Base-by-base conservation (phyloP, 2,888 invertebrate genomes). In the Sesia apiformis region DNA sequence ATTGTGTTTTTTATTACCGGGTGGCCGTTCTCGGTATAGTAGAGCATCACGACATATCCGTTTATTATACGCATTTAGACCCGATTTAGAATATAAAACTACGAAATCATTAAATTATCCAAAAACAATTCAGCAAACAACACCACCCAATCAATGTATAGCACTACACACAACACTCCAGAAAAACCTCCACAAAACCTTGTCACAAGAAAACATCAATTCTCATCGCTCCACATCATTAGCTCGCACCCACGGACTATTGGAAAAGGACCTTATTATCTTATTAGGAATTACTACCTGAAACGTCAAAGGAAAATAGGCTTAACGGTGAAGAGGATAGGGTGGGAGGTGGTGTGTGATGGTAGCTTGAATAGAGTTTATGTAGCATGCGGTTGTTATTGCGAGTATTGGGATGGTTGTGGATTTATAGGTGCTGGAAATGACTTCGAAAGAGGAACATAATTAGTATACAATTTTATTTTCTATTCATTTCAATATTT, bases 261-360 rank as follows among this genome's bases (percentile, higher is more conserved):
- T 77, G 79, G 79, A 77, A 78, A 70, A 69, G 70, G 63, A 64
- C 71, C 76, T 72, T 76, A 78, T 78, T 80, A 77, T 74, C 75
- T 81, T 82, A 84, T 81, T 80, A 81, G 79, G 74, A 81, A 76
- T 76, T 76, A 79, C 75, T 71, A 68, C 56, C 52, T 53, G 43
- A 4, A 7, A 51, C 49, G 38, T 38, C 69, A 67, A 53, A 62
- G 69, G 56, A 76, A 68, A 64, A 58, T 68, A 56, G 57, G 41
- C 65, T 59, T 63, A n/a, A 7, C 46, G 4, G 7, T 55, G 53
- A n/a, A 57, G 58, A 69, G 60, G 55, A 5, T 54, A 50, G 55
- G 60, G 65, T 60, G 59, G 66, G 72, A 64, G 72, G 70, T 75
- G 69, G 69, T 60, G 63, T 72, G 74, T 63, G 57, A 60, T 52